Conservation (phyloP, 2,113 vertebrate genomes). For the Corydoras sp. region DNA sequence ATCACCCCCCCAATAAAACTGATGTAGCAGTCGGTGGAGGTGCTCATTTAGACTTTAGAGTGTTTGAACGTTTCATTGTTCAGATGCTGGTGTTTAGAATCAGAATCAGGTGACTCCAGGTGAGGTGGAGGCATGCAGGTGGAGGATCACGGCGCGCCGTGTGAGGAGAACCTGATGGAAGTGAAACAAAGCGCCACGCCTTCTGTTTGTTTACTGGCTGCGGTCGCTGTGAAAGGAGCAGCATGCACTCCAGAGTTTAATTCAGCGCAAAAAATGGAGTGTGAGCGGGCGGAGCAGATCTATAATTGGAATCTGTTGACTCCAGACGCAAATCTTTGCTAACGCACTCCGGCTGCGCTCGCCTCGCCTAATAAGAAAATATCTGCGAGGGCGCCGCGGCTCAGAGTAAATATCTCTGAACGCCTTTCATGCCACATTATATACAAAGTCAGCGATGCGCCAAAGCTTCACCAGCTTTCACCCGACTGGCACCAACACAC, state of each 20-base stretch:
- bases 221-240: constrained; percentile 62
- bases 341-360: constrained; percentile 49
- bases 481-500: background rate
- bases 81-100: too few relatives aligned
- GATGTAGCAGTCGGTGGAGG: too few relatives aligned
- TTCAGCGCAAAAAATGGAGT: constrained; percentile 63
- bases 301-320: constrained; percentile 76
- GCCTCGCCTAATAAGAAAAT: constrained; percentile 50
- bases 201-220: constrained; percentile 71
- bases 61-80: too few relatives aligned
- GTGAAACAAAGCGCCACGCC: constrained; percentile 17
- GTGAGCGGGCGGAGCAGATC: constrained; percentile 69
- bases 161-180: background rate
- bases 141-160: background rate
- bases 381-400: constrained; percentile 48
- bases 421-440: constrained; percentile 39
- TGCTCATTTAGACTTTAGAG: too few relatives aligned
- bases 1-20: too few relatives aligned
- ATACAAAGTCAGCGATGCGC: constrained; percentile 24
- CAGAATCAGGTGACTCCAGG: too few relatives aligned
- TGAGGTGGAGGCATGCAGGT: too few relatives aligned
- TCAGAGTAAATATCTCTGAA: constrained; percentile 35
- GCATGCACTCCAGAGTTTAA: constrained; percentile 64
- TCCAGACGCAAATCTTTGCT: constrained; percentile 61
- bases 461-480: background rate